Base-by-base conservation (phyloP, 2,888 invertebrate genomes). In the Monopis laevigella region DNA sequence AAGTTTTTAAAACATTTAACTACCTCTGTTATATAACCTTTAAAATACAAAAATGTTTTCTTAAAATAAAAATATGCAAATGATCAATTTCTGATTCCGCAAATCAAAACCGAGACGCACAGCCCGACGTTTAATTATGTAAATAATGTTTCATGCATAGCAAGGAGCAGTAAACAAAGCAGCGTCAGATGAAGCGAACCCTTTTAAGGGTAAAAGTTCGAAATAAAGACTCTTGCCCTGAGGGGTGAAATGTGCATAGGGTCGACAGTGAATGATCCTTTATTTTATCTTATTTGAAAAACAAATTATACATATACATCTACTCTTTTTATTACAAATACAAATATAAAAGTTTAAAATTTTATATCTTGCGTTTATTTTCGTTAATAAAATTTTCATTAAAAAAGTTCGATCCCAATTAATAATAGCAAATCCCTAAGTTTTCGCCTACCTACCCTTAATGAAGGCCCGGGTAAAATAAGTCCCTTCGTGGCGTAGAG, bases 81-180 rank as follows among this genome's bases (percentile, higher is more conserved):
- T 71, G 57, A 56, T 51, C 54, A 68, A 69, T 68, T 65, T 69
- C 52, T 61, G 65, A 70, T 68, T 68, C 69, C 64, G 57, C 70
- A 68, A 75, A 77, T 73, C 73, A 72, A 65, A 27, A 70, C 64
- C 56, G 56, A 53, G 67, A n/a, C n/a, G 68, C n/a, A 64, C 61
- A 58, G 57, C 56, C 50, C 53, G 60, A 54, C 69, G 64, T 70
- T 77, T 77, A 75, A 75, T 75, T 74, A 78, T 78, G 77, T 70
- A 73, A 78, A 78, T 75, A 75, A 65, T 71, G 69, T 72, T 63
- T 70, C 70, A 69, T 74, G 68, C 71, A 68, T 70, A 68, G 61
- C 61, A 63, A 71, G 65, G 64, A 67, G 65, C 60, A 56, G 65
- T 63, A 67, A 74, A 75, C 72, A 77, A 75, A 65, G 64, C 63